phyloP scores from a whole-genome alignment of 2,888 invertebrate species.

The Tanypteryx hageni region DNA sequence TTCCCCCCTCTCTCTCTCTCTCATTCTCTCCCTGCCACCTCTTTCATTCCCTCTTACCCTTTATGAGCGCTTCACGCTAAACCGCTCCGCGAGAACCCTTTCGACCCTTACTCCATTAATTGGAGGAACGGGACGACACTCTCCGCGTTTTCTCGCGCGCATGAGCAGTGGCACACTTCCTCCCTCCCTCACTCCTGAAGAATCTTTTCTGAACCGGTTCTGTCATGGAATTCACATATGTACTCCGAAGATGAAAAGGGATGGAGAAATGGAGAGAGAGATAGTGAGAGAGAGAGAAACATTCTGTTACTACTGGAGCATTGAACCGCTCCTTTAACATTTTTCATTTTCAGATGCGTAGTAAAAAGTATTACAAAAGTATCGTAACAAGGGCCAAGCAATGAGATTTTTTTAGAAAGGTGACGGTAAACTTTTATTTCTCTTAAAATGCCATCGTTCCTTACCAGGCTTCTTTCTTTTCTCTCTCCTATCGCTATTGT shows the following conservation, averaged over 20 bases:
- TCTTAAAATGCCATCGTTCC: neutral
- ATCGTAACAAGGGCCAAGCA: too few species aligned
- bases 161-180: neutral
- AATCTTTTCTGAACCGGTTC: neutral
- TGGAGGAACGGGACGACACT: neutral
- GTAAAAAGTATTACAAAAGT: too few species aligned
- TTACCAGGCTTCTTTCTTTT: neutral
- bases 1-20: neutral
- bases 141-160: neutral
- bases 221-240: too few species aligned
- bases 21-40: neutral
- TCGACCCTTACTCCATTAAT: conserved; percentile 17
- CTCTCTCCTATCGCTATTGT: neutral
- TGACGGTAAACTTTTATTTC: too few species aligned
- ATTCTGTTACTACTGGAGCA: too few species aligned
- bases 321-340: too few species aligned
- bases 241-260: too few species aligned
- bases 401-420: too few species aligned
- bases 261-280: too few species aligned
- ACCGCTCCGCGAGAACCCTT: conserved; percentile 1
- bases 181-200: neutral
- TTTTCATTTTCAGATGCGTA: too few species aligned
- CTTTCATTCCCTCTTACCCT: neutral
- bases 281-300: too few species aligned
- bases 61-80: conserved; percentile 3